Evolutionary conservation across 2,113 vertebrate species (phyloP), one percentile per base, ranked within the genome.

Genomic region (Aramus guarauna): DNA sequence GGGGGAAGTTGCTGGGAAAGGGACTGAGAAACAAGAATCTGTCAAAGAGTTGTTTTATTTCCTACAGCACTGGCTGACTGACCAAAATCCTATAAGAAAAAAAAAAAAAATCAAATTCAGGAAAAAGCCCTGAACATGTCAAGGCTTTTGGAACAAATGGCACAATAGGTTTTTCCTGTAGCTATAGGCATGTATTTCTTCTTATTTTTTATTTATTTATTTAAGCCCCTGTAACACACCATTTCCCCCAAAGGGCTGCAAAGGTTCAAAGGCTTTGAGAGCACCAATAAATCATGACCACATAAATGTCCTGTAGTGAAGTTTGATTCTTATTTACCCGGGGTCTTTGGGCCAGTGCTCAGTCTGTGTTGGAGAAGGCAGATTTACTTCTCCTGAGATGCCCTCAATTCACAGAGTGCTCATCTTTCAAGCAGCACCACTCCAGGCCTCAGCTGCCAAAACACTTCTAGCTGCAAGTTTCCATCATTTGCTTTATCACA

Each of bases 241-340:
- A 96, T 96, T 95, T 95, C 91, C 87, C 93, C 94, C 96, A 97
- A 96, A 94, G 83, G 77, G 83, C 62, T 86, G 88, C 85, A 81
- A 96, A 97, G 97, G 96, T 96, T 97, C 97, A 97, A 96, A 97
- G 97, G 92, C 96, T 96, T 95, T 94, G 96, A 97, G 94, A 97
- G 96, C 74, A 91, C 95, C 83, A 24, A 98, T 97, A 98, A 97
- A 97, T 97, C 96, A 97, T 4, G 58, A 50, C 83, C 94, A 92
- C 97, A 98, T 97, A 97, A 98, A 97, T 85, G 97, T 97, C 97
- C 96, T 90, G 83, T 95, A 96, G 93, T 81, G 94, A 97, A 97
- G 96, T 96, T 97, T 97, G 97, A 97, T 97, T 97, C 95, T 98
- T 98, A 97, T 98, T 98, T 98, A 98, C 97, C 96, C 95, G 47